Base-by-base conservation (phyloP, 1,140 invertebrate species). In the Microplitis demolitor region DNA sequence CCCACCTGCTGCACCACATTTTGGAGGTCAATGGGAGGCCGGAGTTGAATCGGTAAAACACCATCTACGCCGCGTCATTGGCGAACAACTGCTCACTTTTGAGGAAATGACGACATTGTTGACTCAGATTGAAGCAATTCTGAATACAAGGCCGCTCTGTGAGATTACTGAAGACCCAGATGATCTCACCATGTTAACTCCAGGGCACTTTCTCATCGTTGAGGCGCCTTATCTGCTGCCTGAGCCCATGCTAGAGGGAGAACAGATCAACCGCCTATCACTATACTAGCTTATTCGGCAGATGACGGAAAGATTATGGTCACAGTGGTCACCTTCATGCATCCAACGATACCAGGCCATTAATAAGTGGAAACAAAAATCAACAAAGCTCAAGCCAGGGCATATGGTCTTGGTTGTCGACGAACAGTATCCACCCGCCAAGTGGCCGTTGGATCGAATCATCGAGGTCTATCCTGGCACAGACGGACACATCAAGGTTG, bases 1-100 rank as follows among this genome's bases (percentile, higher is more conserved):
- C 64, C 83, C 84, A 3, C 79, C 84, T 6, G 5, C 24, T 3
- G 78, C 82, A 14, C 82, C 84, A 8, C 79, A 85, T n/a, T 66
- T 75, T 51, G 70, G 74, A 11, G 74, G 70, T 24, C n/a, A 74
- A 6, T 85, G 84, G 79, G 85, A 87, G 71, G 73, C 78, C 5
- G 80, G 73, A 0, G 78, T 85, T 0, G 54, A 63, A 45, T 70
- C 5, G 5, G 72, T 78, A 0, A 85, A 85, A 70, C 61, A 63
- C 24, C 82, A 83, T 69, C 51, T 84, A 1, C 37, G 33, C 0
- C 39, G 75, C 13, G 51, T 66, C 0, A 66, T 77, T 13, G 66
- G 67, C 8, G 35, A 66, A n/a, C 24, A 3, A 1, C 16, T 37
- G 2, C 71, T 79, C 9, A 77, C 78, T 0, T 75, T 66, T 35